phyloP scores from a whole-genome alignment of 1,140 invertebrate species.

The Zophobas atratus region DNA sequence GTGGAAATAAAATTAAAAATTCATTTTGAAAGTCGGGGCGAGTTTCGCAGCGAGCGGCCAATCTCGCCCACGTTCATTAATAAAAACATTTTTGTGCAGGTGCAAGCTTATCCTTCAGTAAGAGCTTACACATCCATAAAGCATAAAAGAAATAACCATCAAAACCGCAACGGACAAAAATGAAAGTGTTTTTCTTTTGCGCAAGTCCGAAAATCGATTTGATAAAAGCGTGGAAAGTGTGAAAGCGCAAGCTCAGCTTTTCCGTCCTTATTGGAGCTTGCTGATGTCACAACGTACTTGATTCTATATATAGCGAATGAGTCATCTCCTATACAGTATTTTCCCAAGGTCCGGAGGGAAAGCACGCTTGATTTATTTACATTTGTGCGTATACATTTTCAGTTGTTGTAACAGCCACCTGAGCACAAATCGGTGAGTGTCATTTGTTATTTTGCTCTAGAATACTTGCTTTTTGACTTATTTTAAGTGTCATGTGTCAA shows the following conservation, averaged over 20 bases:
- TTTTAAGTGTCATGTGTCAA: slow-evolving; percentile 4
- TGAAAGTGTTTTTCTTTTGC: slow-evolving; percentile 52
- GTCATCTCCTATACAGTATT: slow-evolving; percentile 63
- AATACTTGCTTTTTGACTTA: neutral
- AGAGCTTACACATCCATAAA: slow-evolving; percentile 45
- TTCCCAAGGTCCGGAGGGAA: slow-evolving; percentile 54
- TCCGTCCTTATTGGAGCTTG: slow-evolving; percentile 56
- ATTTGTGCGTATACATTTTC: slow-evolving; percentile 46
- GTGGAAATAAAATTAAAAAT: too few relatives aligned
- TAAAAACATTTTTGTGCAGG: slow-evolving; percentile 25
- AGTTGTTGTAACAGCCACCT: slow-evolving; percentile 1
- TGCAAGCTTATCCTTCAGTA: slow-evolving; percentile 9
- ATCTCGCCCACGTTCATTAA: neutral
- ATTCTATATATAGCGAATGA: slow-evolving; percentile 65
- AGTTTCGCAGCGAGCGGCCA: neutral
- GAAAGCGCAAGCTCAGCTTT: slow-evolving; percentile 55
- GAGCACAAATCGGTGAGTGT: slow-evolving; percentile 15
- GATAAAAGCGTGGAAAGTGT: slow-evolving; percentile 48
- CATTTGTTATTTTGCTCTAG: neutral
- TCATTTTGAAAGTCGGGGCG: neutral
- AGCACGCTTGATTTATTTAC: slow-evolving; percentile 53
- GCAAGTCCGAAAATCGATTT: slow-evolving; percentile 56
- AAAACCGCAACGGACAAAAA: slow-evolving; percentile 52
- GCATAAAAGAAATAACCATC: slow-evolving; percentile 49
- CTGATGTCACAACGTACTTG: slow-evolving; percentile 59